Evolutionary conservation across 2,888 invertebrate species (phyloP).

Genomic region (Nomada lathburiana): DNA sequence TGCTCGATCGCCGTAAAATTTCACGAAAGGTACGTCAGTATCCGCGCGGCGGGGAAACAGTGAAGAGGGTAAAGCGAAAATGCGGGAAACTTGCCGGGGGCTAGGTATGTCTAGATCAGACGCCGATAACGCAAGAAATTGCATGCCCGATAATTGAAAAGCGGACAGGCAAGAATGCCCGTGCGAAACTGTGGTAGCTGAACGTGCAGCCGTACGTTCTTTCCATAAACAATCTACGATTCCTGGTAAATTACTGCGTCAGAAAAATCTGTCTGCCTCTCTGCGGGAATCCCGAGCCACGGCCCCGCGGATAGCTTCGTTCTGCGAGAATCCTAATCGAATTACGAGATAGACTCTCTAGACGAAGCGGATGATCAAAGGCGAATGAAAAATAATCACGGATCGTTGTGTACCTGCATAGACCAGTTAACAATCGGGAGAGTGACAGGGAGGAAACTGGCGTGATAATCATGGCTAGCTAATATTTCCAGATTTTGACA

Average conservation of each 20-base stretch:
- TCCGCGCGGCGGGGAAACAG: slow-evolving; percentile 27
- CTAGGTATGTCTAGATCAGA: slow-evolving; percentile 59
- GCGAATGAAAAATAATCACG: background rate
- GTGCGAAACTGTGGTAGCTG: background rate
- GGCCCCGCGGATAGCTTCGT: background rate
- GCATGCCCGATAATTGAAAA: slow-evolving; percentile 67
- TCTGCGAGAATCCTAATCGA: background rate
- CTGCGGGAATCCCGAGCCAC: background rate
- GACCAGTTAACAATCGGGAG: background rate
- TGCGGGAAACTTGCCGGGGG: slow-evolving; percentile 40
- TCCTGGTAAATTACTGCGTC: slow-evolving; percentile 9
- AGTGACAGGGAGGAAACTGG: background rate
- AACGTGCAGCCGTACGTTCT: background rate
- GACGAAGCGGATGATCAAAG: background rate
- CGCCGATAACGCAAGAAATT: slow-evolving; percentile 57
- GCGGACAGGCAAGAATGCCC: slow-evolving; percentile 52
- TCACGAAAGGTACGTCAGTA: slow-evolving; percentile 55
- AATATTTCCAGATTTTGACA: slow-evolving; percentile 76
- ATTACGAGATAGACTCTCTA: background rate
- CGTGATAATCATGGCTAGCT: slow-evolving; percentile 64
- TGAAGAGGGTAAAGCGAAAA: slow-evolving; percentile 32
- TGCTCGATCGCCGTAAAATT: slow-evolving; percentile 58
- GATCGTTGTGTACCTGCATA: background rate
- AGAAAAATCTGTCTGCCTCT: background rate
- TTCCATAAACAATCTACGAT: slow-evolving; percentile 3